Evolutionary conservation across 2,888 invertebrate species (phyloP).

Genomic region (Seladonia tumulorum): DNA sequence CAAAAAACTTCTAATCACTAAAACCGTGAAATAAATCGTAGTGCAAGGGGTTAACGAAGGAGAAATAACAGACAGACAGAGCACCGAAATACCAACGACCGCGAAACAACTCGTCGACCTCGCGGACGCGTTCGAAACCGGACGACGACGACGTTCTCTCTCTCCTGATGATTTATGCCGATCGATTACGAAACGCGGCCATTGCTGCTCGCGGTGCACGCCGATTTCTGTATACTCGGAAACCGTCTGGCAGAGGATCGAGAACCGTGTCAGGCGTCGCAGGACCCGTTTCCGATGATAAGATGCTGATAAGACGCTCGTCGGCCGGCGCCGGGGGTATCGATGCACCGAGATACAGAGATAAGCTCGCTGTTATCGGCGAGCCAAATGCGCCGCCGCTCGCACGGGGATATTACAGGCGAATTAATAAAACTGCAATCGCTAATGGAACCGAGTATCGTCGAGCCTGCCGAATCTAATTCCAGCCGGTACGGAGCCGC

Average conservation of each 20-base stretch:
- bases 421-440: slow-evolving; percentile 33
- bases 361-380: not conserved
- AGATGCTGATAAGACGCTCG: not conserved
- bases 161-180: slow-evolving; percentile 30
- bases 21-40: too few species aligned
- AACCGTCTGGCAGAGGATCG: not conserved
- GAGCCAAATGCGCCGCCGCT: not conserved
- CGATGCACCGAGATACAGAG: slow-evolving; percentile 13
- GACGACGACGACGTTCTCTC: slow-evolving; percentile 14
- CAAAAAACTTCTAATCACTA: too few species aligned
- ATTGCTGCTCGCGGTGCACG: not conserved
- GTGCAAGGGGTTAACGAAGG: not conserved
- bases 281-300: not conserved
- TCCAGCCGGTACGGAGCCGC: not conserved
- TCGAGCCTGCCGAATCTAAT: not conserved
- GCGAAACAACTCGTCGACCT: slow-evolving; percentile 70
- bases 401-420: not conserved
- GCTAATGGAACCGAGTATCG: slow-evolving; percentile 22
- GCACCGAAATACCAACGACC: slow-evolving; percentile 75
- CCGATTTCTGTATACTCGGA: slow-evolving; percentile 24
- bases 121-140: slow-evolving; percentile 34
- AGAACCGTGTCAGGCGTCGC: not conserved
- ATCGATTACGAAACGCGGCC: slow-evolving; percentile 44
- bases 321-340: not conserved
- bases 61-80: slow-evolving; percentile 44